Evolutionary conservation across 2,888 invertebrate genomes (phyloP).

Genomic region (Ceratothoa steindachneri): DNA sequence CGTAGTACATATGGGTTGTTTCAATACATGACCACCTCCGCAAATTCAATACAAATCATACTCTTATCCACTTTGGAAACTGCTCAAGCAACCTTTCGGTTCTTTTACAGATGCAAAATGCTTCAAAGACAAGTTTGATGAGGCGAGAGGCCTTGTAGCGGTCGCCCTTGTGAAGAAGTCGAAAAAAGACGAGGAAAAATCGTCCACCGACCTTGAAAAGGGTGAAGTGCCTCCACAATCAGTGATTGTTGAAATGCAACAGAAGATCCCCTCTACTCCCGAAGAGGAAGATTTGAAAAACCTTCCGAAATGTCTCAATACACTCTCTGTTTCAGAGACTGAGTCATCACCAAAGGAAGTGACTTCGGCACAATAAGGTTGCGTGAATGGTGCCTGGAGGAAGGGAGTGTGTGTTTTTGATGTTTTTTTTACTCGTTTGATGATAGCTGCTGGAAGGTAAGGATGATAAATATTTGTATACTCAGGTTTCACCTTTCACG

Average conservation of each 20-base stretch:
- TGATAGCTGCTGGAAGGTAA: not conserved
- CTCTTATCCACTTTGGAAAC: too few relatives aligned
- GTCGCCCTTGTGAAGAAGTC: slow-evolving; percentile 15
- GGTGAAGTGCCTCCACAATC: not conserved
- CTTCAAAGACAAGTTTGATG: slow-evolving; percentile 36
- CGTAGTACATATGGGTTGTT: too few relatives aligned
- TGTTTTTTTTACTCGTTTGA: not conserved
- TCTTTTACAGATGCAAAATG: slow-evolving; percentile 38
- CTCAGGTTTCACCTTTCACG: not conserved
- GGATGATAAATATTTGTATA: not conserved
- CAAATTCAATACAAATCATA: too few relatives aligned
- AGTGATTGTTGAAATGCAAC: too few relatives aligned
- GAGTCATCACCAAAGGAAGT: not conserved
- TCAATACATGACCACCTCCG: too few relatives aligned
- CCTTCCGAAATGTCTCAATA: not conserved
- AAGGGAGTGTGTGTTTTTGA: not conserved
- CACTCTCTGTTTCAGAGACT: not conserved
- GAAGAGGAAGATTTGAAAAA: slow-evolving; percentile 3
- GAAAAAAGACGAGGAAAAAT: slow-evolving; percentile 8
- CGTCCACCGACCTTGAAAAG: not conserved
- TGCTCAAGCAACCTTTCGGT: too few relatives aligned
- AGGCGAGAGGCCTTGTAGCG: slow-evolving; percentile 29
- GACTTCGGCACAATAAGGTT: not conserved
- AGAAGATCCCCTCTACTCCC: too few relatives aligned
- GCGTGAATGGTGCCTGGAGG: not conserved